Evolutionary conservation across 2,888 invertebrate species (phyloP).

Genomic region (Lepidonotus clava): DNA sequence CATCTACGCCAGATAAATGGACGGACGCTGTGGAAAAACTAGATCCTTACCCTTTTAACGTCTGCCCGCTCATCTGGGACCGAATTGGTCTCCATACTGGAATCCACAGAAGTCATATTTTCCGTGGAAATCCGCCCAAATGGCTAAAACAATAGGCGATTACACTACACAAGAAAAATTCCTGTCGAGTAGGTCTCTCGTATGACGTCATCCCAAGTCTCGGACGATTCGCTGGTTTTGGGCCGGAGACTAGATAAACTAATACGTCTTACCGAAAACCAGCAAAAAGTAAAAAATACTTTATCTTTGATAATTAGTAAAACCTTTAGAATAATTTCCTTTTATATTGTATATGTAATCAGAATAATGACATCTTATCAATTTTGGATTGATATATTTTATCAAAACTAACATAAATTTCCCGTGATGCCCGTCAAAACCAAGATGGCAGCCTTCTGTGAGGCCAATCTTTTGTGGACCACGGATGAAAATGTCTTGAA

Average conservation of each 20-base stretch:
- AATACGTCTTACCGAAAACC: too few relatives aligned
- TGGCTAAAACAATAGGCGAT: conserved; percentile 44
- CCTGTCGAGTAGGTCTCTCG: conserved; percentile 26
- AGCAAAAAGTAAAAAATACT: too few relatives aligned
- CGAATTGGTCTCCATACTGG: conserved; percentile 77
- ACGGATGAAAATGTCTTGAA: conserved; percentile 60
- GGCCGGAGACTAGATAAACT: too few relatives aligned
- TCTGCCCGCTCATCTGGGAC: conserved; percentile 73
- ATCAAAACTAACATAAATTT: neutral
- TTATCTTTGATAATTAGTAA: too few relatives aligned
- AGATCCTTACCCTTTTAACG: conserved; percentile 71
- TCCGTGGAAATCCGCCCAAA: conserved; percentile 56
- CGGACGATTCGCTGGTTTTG: neutral
- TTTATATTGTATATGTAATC: too few relatives aligned
- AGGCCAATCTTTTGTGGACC: conserved; percentile 65
- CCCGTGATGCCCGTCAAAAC: neutral
- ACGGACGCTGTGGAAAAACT: neutral
- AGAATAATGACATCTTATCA: too few relatives aligned
- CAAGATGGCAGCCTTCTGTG: conserved; percentile 69
- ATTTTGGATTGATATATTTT: neutral
- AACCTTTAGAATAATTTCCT: too few relatives aligned
- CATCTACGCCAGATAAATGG: neutral
- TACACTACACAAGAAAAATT: conserved; percentile 44
- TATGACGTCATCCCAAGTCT: conserved; percentile 44
- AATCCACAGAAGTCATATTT: conserved; percentile 73